Evolutionary conservation across 2,797 vertebrate species (phyloP).

Genomic region (Acomys russatus): DNA sequence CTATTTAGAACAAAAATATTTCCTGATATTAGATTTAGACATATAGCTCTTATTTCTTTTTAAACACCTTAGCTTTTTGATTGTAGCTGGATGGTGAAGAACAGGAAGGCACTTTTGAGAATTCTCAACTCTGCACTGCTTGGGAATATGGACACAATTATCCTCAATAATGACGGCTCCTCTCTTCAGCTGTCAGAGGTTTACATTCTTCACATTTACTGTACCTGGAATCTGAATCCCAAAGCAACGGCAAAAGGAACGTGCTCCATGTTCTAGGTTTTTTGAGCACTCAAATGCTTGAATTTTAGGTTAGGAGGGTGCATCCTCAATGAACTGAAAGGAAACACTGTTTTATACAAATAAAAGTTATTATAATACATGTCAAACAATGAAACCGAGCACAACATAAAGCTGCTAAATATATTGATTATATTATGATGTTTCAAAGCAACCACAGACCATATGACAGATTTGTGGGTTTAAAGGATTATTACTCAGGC

Average conservation of each 20-base stretch:
- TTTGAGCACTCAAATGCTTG: not conserved
- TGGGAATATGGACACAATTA: constrained; percentile 36
- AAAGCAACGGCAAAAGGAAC: constrained; percentile 16
- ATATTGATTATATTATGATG: not conserved
- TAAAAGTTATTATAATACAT: constrained; percentile 33
- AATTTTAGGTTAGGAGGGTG: constrained; percentile 38
- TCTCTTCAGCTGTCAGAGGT: constrained; percentile 15
- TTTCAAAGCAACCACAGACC: constrained; percentile 55
- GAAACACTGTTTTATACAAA: constrained; percentile 56
- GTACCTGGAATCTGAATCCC: constrained; percentile 23
- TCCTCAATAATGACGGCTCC: constrained; percentile 28
- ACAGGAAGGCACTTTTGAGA: constrained; percentile 44
- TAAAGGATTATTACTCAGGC: constrained; percentile 47
- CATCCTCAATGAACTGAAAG: constrained; percentile 23
- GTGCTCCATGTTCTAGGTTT: not conserved
- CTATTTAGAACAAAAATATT: constrained; percentile 64
- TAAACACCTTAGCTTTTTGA: not conserved
- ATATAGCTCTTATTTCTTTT: constrained; percentile 43
- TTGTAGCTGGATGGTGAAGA: constrained; percentile 1
- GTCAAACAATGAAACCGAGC: constrained; percentile 58
- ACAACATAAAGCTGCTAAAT: constrained; percentile 31
- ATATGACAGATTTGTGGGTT: not conserved
- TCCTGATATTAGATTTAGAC: constrained; percentile 51
- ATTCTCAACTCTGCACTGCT: constrained; percentile 37
- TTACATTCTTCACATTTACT: constrained; percentile 36